Base-by-base conservation (phyloP, 2,797 vertebrate genomes). In the Bradypodion ventrale region DNA sequence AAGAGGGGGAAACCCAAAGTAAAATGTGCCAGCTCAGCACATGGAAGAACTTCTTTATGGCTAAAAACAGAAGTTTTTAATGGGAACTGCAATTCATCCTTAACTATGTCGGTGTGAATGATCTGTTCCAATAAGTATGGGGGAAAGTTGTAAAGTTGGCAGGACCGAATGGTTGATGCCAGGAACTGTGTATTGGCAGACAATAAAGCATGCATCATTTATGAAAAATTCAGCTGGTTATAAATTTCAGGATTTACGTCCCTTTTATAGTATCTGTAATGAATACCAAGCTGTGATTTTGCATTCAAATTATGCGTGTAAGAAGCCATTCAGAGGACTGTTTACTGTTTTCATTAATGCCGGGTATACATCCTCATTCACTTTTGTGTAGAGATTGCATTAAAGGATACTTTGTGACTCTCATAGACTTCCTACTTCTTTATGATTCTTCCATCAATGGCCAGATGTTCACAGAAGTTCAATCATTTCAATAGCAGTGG, bases 101-200 rank as follows among this genome's bases (percentile, higher is more conserved):
- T 90, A 92, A 89, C 84, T 89, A 75, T 60, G 83, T 62, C 52
- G 80, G 23, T 46, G 73, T 81, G 85, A 80, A 73, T 84, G 27
- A 78, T 78, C 82, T 88, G 89, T 77, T 90, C 87, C 84, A 91
- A 90, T 87, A 89, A 85, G 87, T 84, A 87, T 23, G 5, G 56
- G 80, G 92, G 95, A 94, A 89, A 15, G 62, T 84, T 90, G 86
- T 90, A 90, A 91, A 94, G 93, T 59, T 92, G 93, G 89, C 88
- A 92, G 87, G 82, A 85, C 35, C 86, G 83, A 85, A 90, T 89
- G 89, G 35, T 88, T 91, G 89, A 92, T 74, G 88, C 85, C 90
- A 88, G 84, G 87, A 88, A 91, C 89, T 89, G 78, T 92, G 87
- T 92, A 88, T 90, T 93, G 91, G 85, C 84, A 93, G 80, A 84